Base-by-base conservation (phyloP, 2,888 invertebrate genomes). In the Phortica magna region DNA sequence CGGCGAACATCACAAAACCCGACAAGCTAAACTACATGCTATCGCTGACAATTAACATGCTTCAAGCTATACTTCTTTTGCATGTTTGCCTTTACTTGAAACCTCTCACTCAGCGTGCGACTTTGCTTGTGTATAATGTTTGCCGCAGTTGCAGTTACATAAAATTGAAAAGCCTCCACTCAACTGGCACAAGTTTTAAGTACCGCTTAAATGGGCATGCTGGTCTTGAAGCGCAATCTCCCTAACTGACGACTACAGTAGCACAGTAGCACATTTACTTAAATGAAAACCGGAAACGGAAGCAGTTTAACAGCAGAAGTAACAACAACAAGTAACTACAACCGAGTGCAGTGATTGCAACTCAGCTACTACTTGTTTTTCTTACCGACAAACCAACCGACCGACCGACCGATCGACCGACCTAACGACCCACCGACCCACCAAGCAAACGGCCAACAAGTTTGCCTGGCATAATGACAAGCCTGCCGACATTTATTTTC, bases 401-500 rank as follows among this genome's bases (percentile, higher is more conserved):
- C 4, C 48, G 48, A 48, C 48, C 48, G 3, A 48, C 2, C 14
- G 9, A 48, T 6, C 48, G 1, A 48, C 2, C 48, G 14, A 48
- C 9, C 48, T 2, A 48, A 0, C 48, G 48, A 48, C 48, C 48
- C 10, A 48, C 48, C 14, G 9, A 48, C 48, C 48, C 2, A 48
- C 48, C 48, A 48, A 48, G 14, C 48, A 14, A 48, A 9, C 48
- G 48, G 14, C 48, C 48, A 14, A 48, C 48, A 64, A 68, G 68
- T 68, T 43, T 68, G 19, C 68, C 19, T 68, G 68, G 68, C 68
- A 68, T 68, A 68, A 68, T 68, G 68, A 68, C 68, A 68, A 68
- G 68, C 68, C n/a, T 12, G 19, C 68, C 68, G 68, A 68, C 68
- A 68, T 68, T 68, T 68, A 67, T 67, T 68, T 68, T 68, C 68